phyloP scores from a whole-genome alignment of 2,797 vertebrate species.

The Pelochelys cantorii region DNA sequence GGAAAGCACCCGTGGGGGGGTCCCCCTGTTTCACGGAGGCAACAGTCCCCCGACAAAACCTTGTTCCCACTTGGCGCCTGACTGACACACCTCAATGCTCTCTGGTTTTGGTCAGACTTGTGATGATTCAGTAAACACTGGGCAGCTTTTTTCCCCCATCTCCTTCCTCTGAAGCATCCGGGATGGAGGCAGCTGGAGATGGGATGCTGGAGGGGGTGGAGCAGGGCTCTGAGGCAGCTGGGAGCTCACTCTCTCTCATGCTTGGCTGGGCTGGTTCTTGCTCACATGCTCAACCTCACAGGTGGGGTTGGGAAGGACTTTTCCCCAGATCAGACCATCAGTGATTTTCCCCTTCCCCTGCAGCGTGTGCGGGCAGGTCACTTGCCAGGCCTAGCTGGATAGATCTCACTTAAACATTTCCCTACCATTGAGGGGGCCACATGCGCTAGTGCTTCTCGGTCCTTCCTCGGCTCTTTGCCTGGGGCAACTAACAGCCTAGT shows the following conservation, averaged over 20 bases:
- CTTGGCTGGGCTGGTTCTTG: neutral
- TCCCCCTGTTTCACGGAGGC: neutral
- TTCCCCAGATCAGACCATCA: neutral
- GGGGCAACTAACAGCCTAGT: neutral
- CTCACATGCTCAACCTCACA: neutral
- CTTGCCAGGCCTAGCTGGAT: neutral
- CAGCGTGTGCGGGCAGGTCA: neutral
- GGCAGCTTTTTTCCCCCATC: neutral
- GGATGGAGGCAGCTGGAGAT: neutral
- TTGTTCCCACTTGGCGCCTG: neutral
- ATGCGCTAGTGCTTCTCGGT: neutral
- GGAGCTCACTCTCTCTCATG: neutral
- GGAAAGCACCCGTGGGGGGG: rapidly evolving
- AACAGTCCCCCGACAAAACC: neutral
- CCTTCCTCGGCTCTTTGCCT: neutral
- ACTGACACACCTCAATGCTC: neutral
- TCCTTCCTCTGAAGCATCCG: neutral
- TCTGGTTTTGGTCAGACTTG: neutral
- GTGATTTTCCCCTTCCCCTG: neutral
- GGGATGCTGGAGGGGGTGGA: neutral
- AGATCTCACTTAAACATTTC: neutral
- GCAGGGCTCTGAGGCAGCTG: neutral
- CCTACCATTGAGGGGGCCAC: neutral
- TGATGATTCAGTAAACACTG: neutral
- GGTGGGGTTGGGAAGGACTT: neutral